Conservation (phyloP, 1,140 invertebrate genomes). For the Magallana gigas region DNA sequence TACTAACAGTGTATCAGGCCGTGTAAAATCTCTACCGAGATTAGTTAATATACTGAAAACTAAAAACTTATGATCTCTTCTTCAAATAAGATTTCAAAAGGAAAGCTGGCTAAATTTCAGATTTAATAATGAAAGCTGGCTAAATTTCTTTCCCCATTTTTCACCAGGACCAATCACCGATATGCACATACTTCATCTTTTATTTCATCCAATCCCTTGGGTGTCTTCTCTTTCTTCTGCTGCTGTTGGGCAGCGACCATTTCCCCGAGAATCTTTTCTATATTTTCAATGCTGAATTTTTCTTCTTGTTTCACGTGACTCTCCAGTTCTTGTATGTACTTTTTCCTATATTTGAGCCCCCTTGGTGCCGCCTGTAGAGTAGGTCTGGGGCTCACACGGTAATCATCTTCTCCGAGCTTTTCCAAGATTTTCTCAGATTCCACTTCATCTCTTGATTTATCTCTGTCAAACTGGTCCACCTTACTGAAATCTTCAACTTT, state of each 20-base stretch:
- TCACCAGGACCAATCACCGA: too few relatives aligned
- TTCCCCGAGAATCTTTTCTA: conserved; percentile 7
- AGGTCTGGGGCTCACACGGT: background rate
- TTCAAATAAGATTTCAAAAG: too few relatives aligned
- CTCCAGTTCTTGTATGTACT: background rate
- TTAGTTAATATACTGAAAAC: too few relatives aligned
- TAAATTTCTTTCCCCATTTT: too few relatives aligned
- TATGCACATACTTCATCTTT: background rate
- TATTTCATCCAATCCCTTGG: background rate
- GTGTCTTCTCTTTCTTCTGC: background rate
- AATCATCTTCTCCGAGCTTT: conserved; percentile 15
- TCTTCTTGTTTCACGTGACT: background rate
- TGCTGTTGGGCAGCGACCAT: background rate
- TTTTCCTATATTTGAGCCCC: conserved; percentile 15
- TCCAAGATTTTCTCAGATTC: conserved; percentile 18
- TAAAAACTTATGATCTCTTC: too few relatives aligned
- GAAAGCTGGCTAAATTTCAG: too few relatives aligned
- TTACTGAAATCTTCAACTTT: background rate
- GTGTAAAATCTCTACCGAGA: too few relatives aligned
- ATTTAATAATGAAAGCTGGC: too few relatives aligned
- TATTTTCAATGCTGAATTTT: background rate
- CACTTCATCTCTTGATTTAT: background rate
- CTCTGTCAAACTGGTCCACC: background rate
- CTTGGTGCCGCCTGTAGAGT: background rate
- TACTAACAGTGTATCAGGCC: too few relatives aligned